Conservation (phyloP, 2,797 vertebrate species). For the Gephyroberyx darwinii region DNA sequence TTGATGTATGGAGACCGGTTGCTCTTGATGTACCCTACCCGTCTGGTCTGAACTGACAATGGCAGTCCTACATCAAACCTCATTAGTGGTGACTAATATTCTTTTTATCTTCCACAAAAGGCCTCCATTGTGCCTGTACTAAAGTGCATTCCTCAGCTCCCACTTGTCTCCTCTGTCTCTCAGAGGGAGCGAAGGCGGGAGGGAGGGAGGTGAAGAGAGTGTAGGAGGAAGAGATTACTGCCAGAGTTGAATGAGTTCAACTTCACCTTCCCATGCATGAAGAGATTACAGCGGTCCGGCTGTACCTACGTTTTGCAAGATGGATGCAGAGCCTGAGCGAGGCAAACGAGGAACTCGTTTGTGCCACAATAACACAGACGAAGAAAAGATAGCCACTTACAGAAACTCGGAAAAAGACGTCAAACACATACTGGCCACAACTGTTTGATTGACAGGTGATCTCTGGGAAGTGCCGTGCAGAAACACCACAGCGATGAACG, state of each 20-base stretch:
- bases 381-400: too few relatives aligned
- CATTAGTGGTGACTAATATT: constrained; percentile 75
- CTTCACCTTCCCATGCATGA: constrained; percentile 45
- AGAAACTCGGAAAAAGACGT: too few relatives aligned
- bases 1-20: constrained; percentile 54
- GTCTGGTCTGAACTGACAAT: constrained; percentile 56
- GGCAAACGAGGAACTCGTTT: neutral
- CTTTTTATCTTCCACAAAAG: constrained; percentile 74
- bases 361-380: too few relatives aligned
- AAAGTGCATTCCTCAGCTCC: constrained; percentile 71
- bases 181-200: constrained; percentile 13
- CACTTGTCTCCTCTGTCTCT: constrained; percentile 57
- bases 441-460: too few relatives aligned
- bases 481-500: too few relatives aligned
- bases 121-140: constrained; percentile 57
- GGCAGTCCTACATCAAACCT: constrained; percentile 69
- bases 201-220: constrained; percentile 34
- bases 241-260: constrained; percentile 57
- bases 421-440: too few relatives aligned
- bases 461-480: too few relatives aligned
- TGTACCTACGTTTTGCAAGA: constrained; percentile 26
- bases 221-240: constrained; percentile 54
- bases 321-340: neutral
- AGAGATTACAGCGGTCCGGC: constrained; percentile 27
- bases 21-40: constrained; percentile 40